A percentile compares a stretch with the other conserved stretches of the same genome.
These are phyloP conservation scores for Dascillus cervinus DNA, from an alignment of 2,888 invertebrate genomes.

Conservation along the genomic window DNA sequence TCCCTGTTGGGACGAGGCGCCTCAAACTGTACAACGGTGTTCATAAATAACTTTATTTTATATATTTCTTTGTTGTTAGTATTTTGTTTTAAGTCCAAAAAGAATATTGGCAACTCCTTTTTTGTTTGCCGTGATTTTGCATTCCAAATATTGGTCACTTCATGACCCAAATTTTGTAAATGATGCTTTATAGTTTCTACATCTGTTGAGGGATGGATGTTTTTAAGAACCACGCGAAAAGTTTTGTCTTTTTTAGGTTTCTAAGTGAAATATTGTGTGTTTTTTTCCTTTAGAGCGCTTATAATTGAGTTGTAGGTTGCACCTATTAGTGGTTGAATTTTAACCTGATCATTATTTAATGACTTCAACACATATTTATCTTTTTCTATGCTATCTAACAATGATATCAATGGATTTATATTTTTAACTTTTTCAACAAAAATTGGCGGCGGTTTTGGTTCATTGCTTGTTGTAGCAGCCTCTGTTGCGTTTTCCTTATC, in stretches of 20 bases:
- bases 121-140: conserved; percentile 2
- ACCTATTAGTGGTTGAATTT: conserved; percentile 2
- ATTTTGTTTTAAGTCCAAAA: conserved; percentile 5
- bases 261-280: conserved; percentile 3
- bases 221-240: conserved; percentile 3
- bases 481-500: neutral
- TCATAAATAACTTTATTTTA: conserved; percentile 5
- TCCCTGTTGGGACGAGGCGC: conserved; percentile 3
- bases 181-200: conserved; percentile 2
- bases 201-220: conserved; percentile 3
- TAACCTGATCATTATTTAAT: conserved; percentile 4
- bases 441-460: conserved; percentile 5
- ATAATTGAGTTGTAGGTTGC: conserved; percentile 2
- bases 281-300: conserved; percentile 4
- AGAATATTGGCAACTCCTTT: conserved; percentile 4
- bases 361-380: conserved; percentile 3
- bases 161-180: conserved; percentile 2
- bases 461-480: conserved; percentile 1
- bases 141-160: conserved; percentile 4
- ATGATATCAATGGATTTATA: conserved; percentile 3
- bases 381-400: conserved; percentile 4
- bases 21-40: conserved; percentile 4
- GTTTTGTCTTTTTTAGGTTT: conserved; percentile 4
- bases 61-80: conserved; percentile 4
- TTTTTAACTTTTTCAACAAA: conserved; percentile 3